A percentile compares a stretch with the other conserved stretches of the same genome.
Evolutionary conservation across 2,113 vertebrate genomes (phyloP).

Genomic region (Daphoenositta chrysoptera): DNA sequence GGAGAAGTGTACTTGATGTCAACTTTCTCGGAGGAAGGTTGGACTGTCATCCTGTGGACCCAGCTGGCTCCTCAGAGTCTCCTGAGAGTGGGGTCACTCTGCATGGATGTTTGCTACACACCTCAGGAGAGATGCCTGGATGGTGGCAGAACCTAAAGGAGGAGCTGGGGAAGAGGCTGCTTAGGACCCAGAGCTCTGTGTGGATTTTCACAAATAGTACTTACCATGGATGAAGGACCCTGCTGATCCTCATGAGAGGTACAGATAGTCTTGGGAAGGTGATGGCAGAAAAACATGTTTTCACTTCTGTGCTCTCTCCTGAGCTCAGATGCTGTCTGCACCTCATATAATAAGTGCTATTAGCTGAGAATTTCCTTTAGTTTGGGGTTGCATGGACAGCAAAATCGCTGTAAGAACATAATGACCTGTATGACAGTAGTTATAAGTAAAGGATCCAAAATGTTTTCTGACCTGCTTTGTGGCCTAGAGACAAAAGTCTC

Average conservation of each 20-base stretch:
- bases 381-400: not conserved
- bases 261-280: not conserved
- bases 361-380: not conserved
- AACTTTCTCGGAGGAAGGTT: not conserved
- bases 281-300: not conserved
- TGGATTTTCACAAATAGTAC: not conserved
- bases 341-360: not conserved
- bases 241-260: not conserved
- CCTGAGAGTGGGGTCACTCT: not conserved
- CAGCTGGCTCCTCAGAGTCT: not conserved
- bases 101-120: rapidly evolving
- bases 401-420: not conserved
- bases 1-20: rapidly evolving
- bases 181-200: not conserved
- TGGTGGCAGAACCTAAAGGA: not conserved
- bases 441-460: not conserved
- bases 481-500: not conserved
- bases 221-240: rapidly evolving
- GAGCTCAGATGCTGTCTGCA: not conserved
- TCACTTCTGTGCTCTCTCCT: not conserved
- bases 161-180: not conserved
- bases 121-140: not conserved
- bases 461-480: not conserved
- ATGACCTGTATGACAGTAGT: not conserved
- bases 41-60: not conserved